Conservation (phyloP, 2,797 vertebrate genomes). For the Rhodeus uyekii region DNA sequence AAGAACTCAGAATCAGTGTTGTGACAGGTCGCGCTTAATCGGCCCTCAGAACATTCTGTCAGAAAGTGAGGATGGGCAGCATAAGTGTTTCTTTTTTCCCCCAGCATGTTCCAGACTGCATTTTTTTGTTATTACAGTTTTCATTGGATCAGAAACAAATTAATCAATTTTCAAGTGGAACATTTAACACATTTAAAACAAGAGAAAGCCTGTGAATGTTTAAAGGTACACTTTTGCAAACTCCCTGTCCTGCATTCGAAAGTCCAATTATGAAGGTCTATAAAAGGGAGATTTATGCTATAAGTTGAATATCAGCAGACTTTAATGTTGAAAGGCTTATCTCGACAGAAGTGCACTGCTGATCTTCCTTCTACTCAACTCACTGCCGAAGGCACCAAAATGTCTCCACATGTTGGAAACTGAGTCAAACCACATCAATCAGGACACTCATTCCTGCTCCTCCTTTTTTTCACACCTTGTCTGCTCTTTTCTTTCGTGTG, state of each 20-base stretch:
- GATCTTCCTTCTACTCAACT: slow-evolving; percentile 59
- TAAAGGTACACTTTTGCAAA: slow-evolving; percentile 50
- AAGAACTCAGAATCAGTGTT: slow-evolving; percentile 79
- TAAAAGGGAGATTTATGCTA: slow-evolving; percentile 64
- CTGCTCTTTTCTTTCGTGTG: slow-evolving; percentile 29
- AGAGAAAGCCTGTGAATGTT: slow-evolving; percentile 42
- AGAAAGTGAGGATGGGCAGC: slow-evolving; percentile 48
- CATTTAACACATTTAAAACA: neutral
- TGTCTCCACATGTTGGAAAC: slow-evolving; percentile 78
- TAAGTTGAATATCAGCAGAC: slow-evolving; percentile 72
- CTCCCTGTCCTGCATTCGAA: slow-evolving; percentile 52
- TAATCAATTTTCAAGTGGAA: neutral
- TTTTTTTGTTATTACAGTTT: neutral
- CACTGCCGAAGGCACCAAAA: slow-evolving; percentile 69
- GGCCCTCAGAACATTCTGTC: slow-evolving; percentile 76
- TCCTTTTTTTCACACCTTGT: slow-evolving; percentile 52
- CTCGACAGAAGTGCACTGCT: slow-evolving; percentile 63
- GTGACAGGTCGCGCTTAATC: slow-evolving; percentile 83
- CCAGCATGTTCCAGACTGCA: neutral
- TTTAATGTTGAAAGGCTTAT: slow-evolving; percentile 71
- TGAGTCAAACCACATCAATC: slow-evolving; percentile 79
- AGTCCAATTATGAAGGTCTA: slow-evolving; percentile 70
- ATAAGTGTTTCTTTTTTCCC: neutral
- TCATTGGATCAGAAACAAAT: slow-evolving; percentile 1
- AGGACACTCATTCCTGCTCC: slow-evolving; percentile 59